Conservation (phyloP, 1,140 invertebrate species). For the Drosophila quadrilineata region DNA sequence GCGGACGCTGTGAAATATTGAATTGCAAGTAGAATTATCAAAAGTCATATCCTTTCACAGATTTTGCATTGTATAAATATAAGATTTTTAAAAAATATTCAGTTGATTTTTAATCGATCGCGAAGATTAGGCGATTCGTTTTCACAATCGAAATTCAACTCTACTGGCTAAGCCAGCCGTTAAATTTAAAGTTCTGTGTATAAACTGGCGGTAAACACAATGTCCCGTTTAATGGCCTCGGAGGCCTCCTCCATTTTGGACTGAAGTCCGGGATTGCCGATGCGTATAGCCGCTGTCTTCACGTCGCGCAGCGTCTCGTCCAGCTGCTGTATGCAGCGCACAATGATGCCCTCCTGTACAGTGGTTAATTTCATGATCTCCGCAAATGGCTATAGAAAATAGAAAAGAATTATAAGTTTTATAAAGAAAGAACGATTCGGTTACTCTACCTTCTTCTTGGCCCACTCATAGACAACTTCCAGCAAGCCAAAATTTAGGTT, state of each 20-base stretch:
- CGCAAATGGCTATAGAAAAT: slow-evolving; percentile 86
- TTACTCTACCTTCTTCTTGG: slow-evolving; percentile 88
- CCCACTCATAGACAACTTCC: slow-evolving; percentile 98
- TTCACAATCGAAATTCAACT: no score
- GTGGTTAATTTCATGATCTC: slow-evolving; percentile 96
- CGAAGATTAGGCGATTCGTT: no score
- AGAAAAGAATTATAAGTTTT: slow-evolving; percentile 65
- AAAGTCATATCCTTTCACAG: no score
- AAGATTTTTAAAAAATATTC: no score
- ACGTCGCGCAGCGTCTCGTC: slow-evolving; percentile 96
- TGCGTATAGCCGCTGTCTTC: slow-evolving; percentile 94
- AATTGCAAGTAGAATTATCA: no score
- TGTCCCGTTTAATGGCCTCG: slow-evolving; percentile 96
- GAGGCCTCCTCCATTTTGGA: slow-evolving; percentile 98
- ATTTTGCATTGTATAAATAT: no score
- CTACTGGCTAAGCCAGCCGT: background rate
- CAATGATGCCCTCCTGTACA: slow-evolving; percentile 98
- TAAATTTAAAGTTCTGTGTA: slow-evolving; percentile 86
- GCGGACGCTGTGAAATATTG: no score
- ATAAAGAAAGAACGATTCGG: slow-evolving; percentile 44
- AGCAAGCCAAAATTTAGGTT: slow-evolving; percentile 95
- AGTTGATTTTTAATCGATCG: background rate
- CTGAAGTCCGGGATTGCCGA: slow-evolving; percentile 94
- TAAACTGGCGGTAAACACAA: slow-evolving; percentile 98
- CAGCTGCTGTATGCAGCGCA: slow-evolving; percentile 97